phyloP scores from a whole-genome alignment of 1,140 invertebrate species.

The Temnothorax nylanderi region DNA sequence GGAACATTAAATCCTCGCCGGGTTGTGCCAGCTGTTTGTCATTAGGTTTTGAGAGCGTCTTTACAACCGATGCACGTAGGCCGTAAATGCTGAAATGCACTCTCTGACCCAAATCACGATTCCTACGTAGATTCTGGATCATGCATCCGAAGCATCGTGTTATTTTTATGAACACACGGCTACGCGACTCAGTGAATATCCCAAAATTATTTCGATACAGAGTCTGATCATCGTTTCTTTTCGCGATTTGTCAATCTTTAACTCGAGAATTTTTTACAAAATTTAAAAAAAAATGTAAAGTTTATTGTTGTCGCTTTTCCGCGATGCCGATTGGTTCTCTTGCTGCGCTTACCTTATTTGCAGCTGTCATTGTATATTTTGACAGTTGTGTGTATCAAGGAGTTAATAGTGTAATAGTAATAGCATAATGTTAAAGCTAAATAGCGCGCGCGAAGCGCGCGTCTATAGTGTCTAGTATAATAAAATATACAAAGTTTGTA shows the following conservation, averaged over 20 bases:
- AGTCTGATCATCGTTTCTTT: not conserved
- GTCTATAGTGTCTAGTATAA: no score
- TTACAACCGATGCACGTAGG: constrained; percentile 58
- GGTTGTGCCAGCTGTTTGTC: constrained; percentile 53
- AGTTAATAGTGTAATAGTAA: no score
- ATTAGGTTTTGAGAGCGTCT: constrained; percentile 50
- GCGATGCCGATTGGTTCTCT: no score
- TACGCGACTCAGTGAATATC: constrained; percentile 10
- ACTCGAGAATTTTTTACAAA: not conserved
- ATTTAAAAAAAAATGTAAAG: no score
- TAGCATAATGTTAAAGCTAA: no score
- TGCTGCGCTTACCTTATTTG: no score
- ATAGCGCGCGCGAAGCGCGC: no score
- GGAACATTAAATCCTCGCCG: constrained; percentile 34
- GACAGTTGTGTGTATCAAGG: no score
- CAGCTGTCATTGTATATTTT: no score
- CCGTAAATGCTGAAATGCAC: constrained; percentile 56
- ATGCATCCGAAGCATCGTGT: constrained; percentile 47
- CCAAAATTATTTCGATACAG: constrained; percentile 20
- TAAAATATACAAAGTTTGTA: not conserved
- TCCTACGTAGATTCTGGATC: constrained; percentile 46
- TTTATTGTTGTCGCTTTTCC: no score
- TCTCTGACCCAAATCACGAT: constrained; percentile 56
- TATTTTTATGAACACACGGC: constrained; percentile 43
- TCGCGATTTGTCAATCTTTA: not conserved